Percentiles rank a stretch among this genome's conserved stretches.
These are phyloP conservation scores for Byasa hedistus DNA, from an alignment of 2,888 invertebrate genomes.

Conservation along the genomic window DNA sequence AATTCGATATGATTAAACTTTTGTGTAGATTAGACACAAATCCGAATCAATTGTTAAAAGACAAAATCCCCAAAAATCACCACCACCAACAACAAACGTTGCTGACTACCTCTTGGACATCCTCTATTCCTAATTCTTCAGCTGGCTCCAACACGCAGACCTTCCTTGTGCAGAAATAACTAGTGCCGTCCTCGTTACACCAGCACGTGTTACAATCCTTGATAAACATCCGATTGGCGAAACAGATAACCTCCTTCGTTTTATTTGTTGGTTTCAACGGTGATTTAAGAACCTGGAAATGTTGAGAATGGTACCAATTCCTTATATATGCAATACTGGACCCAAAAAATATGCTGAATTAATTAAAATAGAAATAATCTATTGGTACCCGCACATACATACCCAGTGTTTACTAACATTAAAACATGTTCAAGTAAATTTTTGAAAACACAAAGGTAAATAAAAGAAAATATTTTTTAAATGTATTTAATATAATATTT, in stretches of 20 bases:
- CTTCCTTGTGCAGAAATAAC: conserved; percentile 72
- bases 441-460: no score
- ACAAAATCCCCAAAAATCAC: background rate
- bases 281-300: conserved; percentile 42
- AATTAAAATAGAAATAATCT: no score
- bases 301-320: background rate
- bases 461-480: no score
- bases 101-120: conserved; percentile 48
- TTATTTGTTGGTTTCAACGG: conserved; percentile 33
- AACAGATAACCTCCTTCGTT: conserved; percentile 56
- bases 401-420: no score
- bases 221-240: conserved; percentile 70
- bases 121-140: conserved; percentile 47
- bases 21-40: no score
- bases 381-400: no score
- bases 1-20: no score
- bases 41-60: background rate
- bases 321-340: no score
- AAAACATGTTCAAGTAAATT: no score
- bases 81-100: conserved; percentile 2
- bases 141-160: conserved; percentile 58
- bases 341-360: no score
- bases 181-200: conserved; percentile 74
- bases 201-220: conserved; percentile 75
- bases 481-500: no score